phyloP scores from a whole-genome alignment of 2,797 vertebrate genomes.

The Cynopterus sphinx region DNA sequence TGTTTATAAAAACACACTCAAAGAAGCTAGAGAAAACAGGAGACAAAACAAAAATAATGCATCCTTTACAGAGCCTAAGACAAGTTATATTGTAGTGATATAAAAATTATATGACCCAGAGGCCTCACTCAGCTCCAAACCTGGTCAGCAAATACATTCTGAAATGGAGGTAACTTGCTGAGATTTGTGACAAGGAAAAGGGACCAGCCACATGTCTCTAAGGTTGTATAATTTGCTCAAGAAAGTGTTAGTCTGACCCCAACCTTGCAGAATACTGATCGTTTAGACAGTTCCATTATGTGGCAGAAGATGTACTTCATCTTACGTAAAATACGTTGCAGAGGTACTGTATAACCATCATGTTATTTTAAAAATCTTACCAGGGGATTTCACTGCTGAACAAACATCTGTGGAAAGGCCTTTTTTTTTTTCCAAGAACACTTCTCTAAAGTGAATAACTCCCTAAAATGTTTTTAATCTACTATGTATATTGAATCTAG shows the following conservation, averaged over 20 bases:
- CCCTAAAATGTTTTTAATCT: background rate
- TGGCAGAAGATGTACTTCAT: background rate
- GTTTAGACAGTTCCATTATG: background rate
- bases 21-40: conserved; percentile 15
- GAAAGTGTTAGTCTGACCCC: background rate
- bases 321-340: background rate
- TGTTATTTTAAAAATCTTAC: background rate
- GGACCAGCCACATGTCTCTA: background rate
- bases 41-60: background rate
- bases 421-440: background rate
- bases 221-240: background rate
- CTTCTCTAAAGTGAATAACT: background rate
- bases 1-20: background rate
- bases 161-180: conserved; percentile 12
- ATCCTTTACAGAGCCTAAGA: background rate
- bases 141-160: conserved; percentile 61
- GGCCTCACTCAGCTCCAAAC: background rate
- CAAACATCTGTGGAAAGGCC: background rate
- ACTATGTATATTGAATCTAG: background rate
- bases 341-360: background rate
- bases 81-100: background rate
- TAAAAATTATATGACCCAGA: conserved; percentile 5
- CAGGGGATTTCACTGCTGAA: background rate
- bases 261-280: background rate
- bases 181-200: conserved; percentile 8